Evolutionary conservation across 2,888 invertebrate genomes (phyloP), one percentile per base, ranked within the genome.

Genomic region (Eumerus sabulonum): DNA sequence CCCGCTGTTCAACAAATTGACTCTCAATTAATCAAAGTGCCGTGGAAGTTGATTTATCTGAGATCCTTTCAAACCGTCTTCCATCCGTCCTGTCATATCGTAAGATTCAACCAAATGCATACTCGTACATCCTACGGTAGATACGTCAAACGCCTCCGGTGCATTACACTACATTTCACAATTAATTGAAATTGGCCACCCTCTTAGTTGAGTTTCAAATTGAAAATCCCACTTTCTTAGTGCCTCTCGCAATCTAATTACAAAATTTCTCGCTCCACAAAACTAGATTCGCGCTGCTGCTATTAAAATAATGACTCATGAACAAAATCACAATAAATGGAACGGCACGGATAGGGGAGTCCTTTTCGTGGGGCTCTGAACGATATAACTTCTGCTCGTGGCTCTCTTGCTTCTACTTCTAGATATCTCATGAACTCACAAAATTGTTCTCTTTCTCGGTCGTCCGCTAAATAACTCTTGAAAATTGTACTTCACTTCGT

Each of bases 261-360:
- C 36, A 54, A 47, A 63, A 36, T 68, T 44, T 44, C 36, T 50
- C 44, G 50, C 56, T 56, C n/a, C 42, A 44, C 48, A 42, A 56
- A 63, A 71, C 60, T 62, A 7, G 44, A 62, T 71, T 71, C 48
- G 35, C 62, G 13, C 3, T 27, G 40, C 56, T 71, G 18, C 35
- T 71, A 62, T 62, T 63, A 44, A 71, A 56, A 71, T 71, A 63
- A 63, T 63, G 71, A 71, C 27, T 66, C 42, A 40, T 42, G 56
- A 66, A 66, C 19, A 42, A 56, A 50, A 42, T 64, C 47, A 17
- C 45, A 16, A 62, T 50, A 50, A 50, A 50, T 50, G 27, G 19
- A 50, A 13, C 19, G 42, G 13, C 18, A n/a, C 13, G 54, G 35
- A 35, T 35, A 38, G 45, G 14, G 56, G 38, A 40, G 66, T 56